Conservation (phyloP, 2,888 invertebrate species). For the Sphaeridia pumilis region DNA sequence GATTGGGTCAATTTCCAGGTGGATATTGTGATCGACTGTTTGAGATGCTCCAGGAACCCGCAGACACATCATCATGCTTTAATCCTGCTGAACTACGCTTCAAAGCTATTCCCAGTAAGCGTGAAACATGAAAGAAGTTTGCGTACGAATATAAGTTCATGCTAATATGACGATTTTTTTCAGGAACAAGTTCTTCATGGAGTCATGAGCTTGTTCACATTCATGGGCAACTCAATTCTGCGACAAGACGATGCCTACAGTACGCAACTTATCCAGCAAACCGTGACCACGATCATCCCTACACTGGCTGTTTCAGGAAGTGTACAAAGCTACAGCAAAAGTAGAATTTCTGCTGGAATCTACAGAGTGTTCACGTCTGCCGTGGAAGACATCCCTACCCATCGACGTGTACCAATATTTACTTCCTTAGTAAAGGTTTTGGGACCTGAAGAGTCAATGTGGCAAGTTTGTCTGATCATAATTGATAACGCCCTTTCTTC, state of each 20-base stretch:
- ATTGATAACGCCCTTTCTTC: slow-evolving; percentile 41
- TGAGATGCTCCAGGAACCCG: slow-evolving; percentile 80
- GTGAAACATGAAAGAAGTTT: slow-evolving; percentile 1
- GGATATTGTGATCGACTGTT: slow-evolving; percentile 72
- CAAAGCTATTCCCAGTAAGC: slow-evolving; percentile 56
- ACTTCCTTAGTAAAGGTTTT: slow-evolving; percentile 56
- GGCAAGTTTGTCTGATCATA: slow-evolving; percentile 42
- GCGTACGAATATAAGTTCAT: not conserved
- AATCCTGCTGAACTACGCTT: slow-evolving; percentile 65
- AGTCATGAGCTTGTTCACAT: slow-evolving; percentile 93
- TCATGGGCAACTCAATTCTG: slow-evolving; percentile 87
- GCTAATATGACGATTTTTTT: slow-evolving; percentile 10
- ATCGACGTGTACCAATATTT: slow-evolving; percentile 71
- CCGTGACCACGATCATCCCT: slow-evolving; percentile 80
- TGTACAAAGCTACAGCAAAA: slow-evolving; percentile 15
- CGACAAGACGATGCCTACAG: slow-evolving; percentile 91
- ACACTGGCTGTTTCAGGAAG: slow-evolving; percentile 52
- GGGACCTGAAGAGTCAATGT: slow-evolving; percentile 40
- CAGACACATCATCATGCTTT: slow-evolving; percentile 92
- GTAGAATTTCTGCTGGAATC: slow-evolving; percentile 31
- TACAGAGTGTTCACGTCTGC: slow-evolving; percentile 78
- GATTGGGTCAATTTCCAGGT: slow-evolving; percentile 46
- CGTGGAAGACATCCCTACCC: slow-evolving; percentile 82
- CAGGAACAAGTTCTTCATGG: slow-evolving; percentile 72
- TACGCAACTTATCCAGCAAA: slow-evolving; percentile 80